Percentiles rank a stretch among this genome's conserved stretches.
Evolutionary conservation across 2,797 vertebrate species (phyloP).

Genomic region (Dicrostonyx torquatus): DNA sequence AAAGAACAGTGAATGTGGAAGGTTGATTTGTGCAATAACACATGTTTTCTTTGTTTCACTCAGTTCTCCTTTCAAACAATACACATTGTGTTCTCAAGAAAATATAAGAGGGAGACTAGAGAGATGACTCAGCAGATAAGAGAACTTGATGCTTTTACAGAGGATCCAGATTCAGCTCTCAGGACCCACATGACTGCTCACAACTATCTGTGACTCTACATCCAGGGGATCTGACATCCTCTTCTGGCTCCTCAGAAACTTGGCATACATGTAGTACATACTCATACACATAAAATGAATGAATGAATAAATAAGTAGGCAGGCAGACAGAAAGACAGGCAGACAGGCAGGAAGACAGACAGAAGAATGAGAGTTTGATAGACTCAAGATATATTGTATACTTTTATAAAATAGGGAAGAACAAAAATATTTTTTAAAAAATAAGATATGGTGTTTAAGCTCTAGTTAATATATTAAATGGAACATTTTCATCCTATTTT

Average conservation of each 20-base stretch:
- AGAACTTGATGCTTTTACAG: background rate
- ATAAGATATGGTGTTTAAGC: constrained; percentile 42
- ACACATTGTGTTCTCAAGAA: background rate
- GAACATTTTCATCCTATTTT: constrained; percentile 54
- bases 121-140: background rate
- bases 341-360: no score
- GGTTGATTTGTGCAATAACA: constrained; percentile 54
- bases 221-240: background rate
- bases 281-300: background rate
- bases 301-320: background rate
- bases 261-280: background rate
- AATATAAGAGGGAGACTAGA: background rate
- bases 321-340: rapidly evolving
- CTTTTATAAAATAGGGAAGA: background rate
- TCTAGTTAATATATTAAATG: constrained; percentile 57
- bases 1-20: constrained; percentile 11
- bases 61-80: background rate
- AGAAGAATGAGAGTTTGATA: background rate
- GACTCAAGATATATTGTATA: background rate
- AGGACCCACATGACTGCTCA: background rate
- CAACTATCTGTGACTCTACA: background rate
- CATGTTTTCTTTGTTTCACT: background rate
- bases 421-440: background rate
- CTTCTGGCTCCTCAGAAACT: background rate
- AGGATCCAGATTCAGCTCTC: no score